These are phyloP conservation scores for Coelinius sp. DNA, from an alignment of 2,888 invertebrate genomes.

Conservation along the genomic window DNA sequence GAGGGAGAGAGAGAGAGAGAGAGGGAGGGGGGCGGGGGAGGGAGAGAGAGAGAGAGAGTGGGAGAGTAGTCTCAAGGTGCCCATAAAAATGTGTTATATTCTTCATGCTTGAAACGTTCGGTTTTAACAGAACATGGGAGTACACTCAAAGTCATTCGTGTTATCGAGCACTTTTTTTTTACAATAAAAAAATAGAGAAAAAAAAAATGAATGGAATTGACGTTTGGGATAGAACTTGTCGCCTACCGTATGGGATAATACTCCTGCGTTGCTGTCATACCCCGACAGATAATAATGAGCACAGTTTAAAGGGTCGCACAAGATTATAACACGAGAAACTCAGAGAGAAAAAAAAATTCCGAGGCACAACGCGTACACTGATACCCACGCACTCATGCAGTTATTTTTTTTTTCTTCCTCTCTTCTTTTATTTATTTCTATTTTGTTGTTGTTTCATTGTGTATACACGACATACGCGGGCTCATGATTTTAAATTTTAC, in stretches of 20 bases:
- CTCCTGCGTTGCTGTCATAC: slow-evolving; percentile 67
- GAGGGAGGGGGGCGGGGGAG: background rate
- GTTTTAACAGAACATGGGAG: slow-evolving; percentile 16
- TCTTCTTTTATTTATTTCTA: background rate
- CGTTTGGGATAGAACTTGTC: slow-evolving; percentile 25
- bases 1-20: background rate
- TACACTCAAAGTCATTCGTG: slow-evolving; percentile 26
- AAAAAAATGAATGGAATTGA: slow-evolving; percentile 1
- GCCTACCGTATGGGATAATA: slow-evolving; percentile 68
- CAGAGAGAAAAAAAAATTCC: background rate
- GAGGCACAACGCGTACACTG: slow-evolving; percentile 41
- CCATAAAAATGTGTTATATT: slow-evolving; percentile 16
- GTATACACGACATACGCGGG: background rate
- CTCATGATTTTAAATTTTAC: background rate
- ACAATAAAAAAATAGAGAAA: slow-evolving; percentile 23
- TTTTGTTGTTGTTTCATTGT: background rate
- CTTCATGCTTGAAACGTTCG: slow-evolving; percentile 5
- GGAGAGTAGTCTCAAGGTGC: too few relatives aligned
- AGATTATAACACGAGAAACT: background rate
- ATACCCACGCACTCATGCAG: slow-evolving; percentile 42
- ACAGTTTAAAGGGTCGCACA: slow-evolving; percentile 2
- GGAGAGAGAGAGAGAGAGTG: slow-evolving; percentile 8
- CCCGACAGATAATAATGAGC: slow-evolving; percentile 36
- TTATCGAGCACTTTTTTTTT: slow-evolving; percentile 35
- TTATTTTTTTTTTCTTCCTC: background rate